Evolutionary conservation across 2,113 vertebrate species (phyloP).

Genomic region (Oryzias curvinotus): DNA sequence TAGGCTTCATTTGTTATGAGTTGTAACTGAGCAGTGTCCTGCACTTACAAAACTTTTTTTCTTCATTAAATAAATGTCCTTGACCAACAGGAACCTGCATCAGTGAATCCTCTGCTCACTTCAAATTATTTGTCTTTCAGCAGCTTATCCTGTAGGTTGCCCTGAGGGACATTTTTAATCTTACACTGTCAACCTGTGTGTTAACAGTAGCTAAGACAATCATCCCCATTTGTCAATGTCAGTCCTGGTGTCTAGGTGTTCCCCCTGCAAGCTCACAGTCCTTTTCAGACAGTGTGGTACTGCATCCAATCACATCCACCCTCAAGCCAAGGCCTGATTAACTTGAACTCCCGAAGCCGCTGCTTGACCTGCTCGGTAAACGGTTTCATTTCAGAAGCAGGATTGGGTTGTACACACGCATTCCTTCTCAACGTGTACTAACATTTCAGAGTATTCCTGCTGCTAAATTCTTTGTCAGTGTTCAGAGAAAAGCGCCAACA

Average conservation of each 20-base stretch:
- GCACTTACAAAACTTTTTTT: too few species aligned
- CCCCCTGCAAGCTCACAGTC: not conserved
- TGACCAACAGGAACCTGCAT: not conserved
- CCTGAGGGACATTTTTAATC: constrained; percentile 32
- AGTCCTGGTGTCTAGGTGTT: constrained; percentile 22
- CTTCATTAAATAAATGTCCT: too few species aligned
- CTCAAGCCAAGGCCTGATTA: constrained; percentile 1
- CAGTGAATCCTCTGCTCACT: constrained; percentile 5
- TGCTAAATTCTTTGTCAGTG: not conserved
- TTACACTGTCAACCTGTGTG: constrained; percentile 31
- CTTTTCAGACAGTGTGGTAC: constrained; percentile 20
- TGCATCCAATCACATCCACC: constrained; percentile 11
- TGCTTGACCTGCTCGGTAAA: constrained; percentile 31
- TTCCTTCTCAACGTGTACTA: not conserved
- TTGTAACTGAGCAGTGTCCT: too few species aligned
- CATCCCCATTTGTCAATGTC: constrained; percentile 56
- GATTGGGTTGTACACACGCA: not conserved
- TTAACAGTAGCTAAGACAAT: constrained; percentile 32
- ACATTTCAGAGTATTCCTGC: constrained; percentile 9
- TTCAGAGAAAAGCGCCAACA: not conserved
- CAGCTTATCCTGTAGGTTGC: constrained; percentile 26
- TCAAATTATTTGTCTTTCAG: constrained; percentile 24
- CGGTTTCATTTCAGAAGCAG: constrained; percentile 2
- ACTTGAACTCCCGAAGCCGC: constrained; percentile 23
- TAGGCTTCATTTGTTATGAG: too few species aligned